Evolutionary conservation across 2,888 invertebrate genomes (phyloP).

Genomic region (Cecidostiba fungosa): DNA sequence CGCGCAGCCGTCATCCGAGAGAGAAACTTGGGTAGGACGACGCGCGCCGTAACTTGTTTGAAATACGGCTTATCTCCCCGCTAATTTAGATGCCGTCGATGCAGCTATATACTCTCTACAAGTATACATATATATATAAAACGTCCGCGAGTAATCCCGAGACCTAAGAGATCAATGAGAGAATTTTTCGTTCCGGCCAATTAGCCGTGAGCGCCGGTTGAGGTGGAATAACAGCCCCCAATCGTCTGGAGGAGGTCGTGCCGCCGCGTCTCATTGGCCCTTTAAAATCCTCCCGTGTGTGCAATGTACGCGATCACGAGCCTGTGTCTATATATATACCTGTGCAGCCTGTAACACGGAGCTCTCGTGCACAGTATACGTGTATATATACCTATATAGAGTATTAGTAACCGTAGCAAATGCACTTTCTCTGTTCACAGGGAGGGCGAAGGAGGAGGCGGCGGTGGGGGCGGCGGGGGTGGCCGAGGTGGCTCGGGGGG

Average conservation of each 20-base stretch:
- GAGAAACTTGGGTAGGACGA: too few species aligned
- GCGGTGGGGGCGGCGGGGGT: conserved; percentile 81
- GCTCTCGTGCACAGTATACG: too few species aligned
- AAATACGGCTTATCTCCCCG: not conserved
- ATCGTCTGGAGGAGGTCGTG: not conserved
- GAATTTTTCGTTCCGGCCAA: conserved; percentile 1
- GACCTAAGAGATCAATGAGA: not conserved
- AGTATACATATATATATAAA: too few species aligned
- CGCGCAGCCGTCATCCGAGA: too few species aligned
- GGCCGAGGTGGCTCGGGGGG: conserved; percentile 82
- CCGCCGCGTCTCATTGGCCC: not conserved
- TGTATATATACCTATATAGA: too few species aligned
- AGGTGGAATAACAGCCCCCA: conserved; percentile 1
- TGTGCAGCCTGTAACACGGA: too few species aligned
- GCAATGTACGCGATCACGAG: too few species aligned
- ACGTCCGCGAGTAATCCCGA: not conserved
- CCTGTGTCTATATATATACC: not conserved
- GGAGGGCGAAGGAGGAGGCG: conserved; percentile 82
- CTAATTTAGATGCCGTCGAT: not conserved
- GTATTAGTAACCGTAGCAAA: conserved; percentile 27
- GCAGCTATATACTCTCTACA: too few species aligned
- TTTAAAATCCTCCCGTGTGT: not conserved
- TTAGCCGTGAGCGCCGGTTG: not conserved
- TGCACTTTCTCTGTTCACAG: conserved; percentile 66
- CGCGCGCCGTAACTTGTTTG: too few species aligned